Evolutionary conservation across 2,797 vertebrate genomes (phyloP), one percentile per base, ranked within the genome.

Genomic region (Staurois parvus): DNA sequence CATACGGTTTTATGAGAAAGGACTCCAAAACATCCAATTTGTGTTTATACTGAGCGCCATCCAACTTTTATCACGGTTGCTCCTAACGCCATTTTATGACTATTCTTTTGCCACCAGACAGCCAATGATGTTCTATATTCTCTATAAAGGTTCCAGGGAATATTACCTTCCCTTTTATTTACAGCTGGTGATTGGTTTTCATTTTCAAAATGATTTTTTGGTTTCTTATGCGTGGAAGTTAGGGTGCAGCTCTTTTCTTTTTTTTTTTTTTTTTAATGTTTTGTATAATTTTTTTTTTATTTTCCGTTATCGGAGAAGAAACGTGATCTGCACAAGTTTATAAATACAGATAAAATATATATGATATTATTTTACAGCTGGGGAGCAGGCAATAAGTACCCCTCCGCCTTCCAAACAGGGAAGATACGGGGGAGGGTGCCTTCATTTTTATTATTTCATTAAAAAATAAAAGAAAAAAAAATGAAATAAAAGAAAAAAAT

Each of bases 371-470:
- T 84, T 84, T 84, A 78, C 83, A 70, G 75, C 70, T 85, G 84
- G 77, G 84, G 77, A 79, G 42, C 77, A 85, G 84, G 84, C 84
- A 85, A 85, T 85, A 85, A 85, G 45, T 75, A 78, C 59, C 84
- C 84, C 70, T 40, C 72, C 76, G 0, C 68, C 76, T 70, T 48
- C 64, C 83, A 59, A 37, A 5, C 56, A 29, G 26, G 29, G 62
- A 45, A 40, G 29, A 64, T 26, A 48, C n/a, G 40, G 45, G 76
- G 77, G 72, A 68, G 76, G 84, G 84, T 75, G 76, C 84, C 84
- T 80, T 85, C 77, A 85, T 85, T 80, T 85, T 80, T 85, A 75
- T 80, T 79, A 80, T 85, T 85, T 85, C 83, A 85, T 85, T 85
- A 80, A 74, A 62, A 84, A 85, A 79, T 42, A 66, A 79, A 85